Percentiles rank a stretch among this genome's conserved stretches.
These are phyloP conservation scores for Electrona antarctica DNA, from an alignment of 2,113 vertebrate species.

Conservation along the genomic window DNA sequence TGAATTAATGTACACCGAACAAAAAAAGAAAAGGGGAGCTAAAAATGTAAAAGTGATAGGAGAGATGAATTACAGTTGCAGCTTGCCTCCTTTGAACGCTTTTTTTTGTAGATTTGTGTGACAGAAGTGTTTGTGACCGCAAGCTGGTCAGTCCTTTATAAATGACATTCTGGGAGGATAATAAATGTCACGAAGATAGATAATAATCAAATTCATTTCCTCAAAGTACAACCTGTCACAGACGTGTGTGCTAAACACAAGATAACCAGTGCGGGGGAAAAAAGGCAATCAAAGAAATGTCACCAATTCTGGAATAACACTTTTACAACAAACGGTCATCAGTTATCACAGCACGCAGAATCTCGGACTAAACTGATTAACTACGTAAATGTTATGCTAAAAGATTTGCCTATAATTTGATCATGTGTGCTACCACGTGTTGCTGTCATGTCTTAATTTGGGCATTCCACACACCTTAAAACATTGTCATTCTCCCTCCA, in stretches of 20 bases:
- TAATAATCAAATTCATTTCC: slow-evolving; percentile 72
- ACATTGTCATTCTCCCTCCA: background rate
- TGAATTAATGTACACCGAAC: slow-evolving; percentile 21
- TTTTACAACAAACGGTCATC: slow-evolving; percentile 37
- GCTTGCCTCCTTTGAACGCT: slow-evolving; percentile 20
- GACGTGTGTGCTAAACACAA: slow-evolving; percentile 40
- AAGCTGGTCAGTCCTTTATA: slow-evolving; percentile 38
- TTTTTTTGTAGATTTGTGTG: slow-evolving; percentile 12
- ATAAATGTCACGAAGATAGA: slow-evolving; percentile 68
- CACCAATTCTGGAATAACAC: slow-evolving; percentile 49
- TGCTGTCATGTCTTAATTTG: slow-evolving; percentile 4
- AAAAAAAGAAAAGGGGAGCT: slow-evolving; percentile 17
- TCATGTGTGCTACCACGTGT: background rate
- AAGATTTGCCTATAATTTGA: background rate
- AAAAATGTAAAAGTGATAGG: background rate
- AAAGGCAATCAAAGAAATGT: slow-evolving; percentile 50
- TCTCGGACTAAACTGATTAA: slow-evolving; percentile 19
- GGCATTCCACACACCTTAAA: slow-evolving; percentile 17
- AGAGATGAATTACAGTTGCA: slow-evolving; percentile 14
- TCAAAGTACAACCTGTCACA: slow-evolving; percentile 48
- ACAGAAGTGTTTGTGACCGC: slow-evolving; percentile 40
- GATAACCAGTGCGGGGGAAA: slow-evolving; percentile 63
- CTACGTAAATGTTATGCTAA: slow-evolving; percentile 26
- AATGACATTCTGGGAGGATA: slow-evolving; percentile 48
- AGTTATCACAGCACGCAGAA: slow-evolving; percentile 10